These are phyloP conservation scores for Sesamia inferens DNA, from an alignment of 2,888 invertebrate species.

Conservation along the genomic window DNA sequence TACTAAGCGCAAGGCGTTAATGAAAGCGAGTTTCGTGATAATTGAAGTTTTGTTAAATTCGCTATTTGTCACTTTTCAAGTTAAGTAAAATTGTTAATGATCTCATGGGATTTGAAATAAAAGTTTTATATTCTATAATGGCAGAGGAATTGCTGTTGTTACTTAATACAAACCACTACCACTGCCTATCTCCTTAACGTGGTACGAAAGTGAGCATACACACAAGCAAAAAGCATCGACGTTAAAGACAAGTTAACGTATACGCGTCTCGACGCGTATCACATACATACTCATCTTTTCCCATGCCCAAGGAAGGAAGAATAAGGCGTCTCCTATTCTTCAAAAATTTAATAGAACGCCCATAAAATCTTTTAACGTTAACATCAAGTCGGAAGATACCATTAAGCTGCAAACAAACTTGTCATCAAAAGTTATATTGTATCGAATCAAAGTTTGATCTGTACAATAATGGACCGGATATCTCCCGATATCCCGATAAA, in stretches of 20 bases:
- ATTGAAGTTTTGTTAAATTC: too few relatives aligned
- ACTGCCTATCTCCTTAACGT: neutral
- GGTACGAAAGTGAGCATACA: too few relatives aligned
- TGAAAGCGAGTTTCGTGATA: too few relatives aligned
- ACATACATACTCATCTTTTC: too few relatives aligned
- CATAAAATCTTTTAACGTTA: conserved; percentile 28
- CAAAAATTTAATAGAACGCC: conserved; percentile 1
- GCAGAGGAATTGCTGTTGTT: neutral
- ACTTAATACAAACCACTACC: neutral
- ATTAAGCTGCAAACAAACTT: conserved; percentile 80
- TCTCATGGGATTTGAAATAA: too few relatives aligned
- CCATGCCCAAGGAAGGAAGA: neutral
- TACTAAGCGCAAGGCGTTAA: too few relatives aligned
- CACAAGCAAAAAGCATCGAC: too few relatives aligned
- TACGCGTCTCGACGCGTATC: too few relatives aligned
- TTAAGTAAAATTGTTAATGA: too few relatives aligned
- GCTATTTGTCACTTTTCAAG: too few relatives aligned
- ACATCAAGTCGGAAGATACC: conserved; percentile 65
- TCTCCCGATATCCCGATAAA: conserved; percentile 81
- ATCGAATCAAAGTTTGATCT: conserved; percentile 89
- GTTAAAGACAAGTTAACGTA: too few relatives aligned
- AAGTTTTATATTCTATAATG: too few relatives aligned
- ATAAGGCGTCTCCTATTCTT: neutral
- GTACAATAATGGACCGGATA: conserved; percentile 86
- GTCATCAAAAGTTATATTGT: conserved; percentile 80